These are phyloP conservation scores for Astropecten irregularis DNA, from an alignment of 53 echinoderm and acorn worm species.

Conservation along the genomic window DNA sequence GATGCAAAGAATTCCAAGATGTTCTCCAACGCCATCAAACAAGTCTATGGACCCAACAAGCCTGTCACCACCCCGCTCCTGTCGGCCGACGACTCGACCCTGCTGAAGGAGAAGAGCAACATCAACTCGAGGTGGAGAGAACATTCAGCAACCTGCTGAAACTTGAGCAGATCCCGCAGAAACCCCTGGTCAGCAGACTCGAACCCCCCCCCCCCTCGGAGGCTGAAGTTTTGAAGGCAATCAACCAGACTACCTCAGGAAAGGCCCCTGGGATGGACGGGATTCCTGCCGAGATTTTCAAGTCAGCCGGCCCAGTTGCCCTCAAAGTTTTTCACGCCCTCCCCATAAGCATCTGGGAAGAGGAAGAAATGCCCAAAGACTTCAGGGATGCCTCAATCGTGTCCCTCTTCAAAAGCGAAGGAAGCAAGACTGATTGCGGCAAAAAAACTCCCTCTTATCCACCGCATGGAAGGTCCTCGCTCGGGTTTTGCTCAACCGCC, in stretches of 20 bases:
- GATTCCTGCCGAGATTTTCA: too few relatives aligned
- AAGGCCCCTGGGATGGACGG: not conserved
- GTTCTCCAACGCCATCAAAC: conserved; percentile 11
- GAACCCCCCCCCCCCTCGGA: conserved; percentile 8
- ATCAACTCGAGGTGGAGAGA: conserved; percentile 11
- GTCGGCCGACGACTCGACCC: too few relatives aligned
- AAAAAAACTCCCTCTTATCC: too few relatives aligned
- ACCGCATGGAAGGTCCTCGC: too few relatives aligned
- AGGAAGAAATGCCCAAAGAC: conserved; percentile 21
- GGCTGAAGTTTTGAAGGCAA: not conserved
- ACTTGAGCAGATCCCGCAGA: conserved; percentile 25
- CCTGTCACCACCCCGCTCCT: conserved; percentile 2
- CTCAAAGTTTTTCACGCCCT: not conserved
- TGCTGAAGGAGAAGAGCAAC: conserved; percentile 10
- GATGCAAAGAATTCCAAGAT: conserved; percentile 13
- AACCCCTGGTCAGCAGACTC: conserved; percentile 2
- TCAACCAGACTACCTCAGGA: conserved; percentile 7
- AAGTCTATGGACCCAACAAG: conserved; percentile 25
- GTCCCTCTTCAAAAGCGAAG: conserved; percentile 30
- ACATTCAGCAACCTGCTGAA: conserved; percentile 2
- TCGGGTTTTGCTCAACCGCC: too few relatives aligned
- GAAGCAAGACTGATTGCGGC: conserved; percentile 32
- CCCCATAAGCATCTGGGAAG: conserved; percentile 24
- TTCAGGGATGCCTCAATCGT: conserved; percentile 31
- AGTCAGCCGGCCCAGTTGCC: too few relatives aligned